phyloP scores from a whole-genome alignment of 2,113 vertebrate species.

The Clarias macrocephalus region DNA sequence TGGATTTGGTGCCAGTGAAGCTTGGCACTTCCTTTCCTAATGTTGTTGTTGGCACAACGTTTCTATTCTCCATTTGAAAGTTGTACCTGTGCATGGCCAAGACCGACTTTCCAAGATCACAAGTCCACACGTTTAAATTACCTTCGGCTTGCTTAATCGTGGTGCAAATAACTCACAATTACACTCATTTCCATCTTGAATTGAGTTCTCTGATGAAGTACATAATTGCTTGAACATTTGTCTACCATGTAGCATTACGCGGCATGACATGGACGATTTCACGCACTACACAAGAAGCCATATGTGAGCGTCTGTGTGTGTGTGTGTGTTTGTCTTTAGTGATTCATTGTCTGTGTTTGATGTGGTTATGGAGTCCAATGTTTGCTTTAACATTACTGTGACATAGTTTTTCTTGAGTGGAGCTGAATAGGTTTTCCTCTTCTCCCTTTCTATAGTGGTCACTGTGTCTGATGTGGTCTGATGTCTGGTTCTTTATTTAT shows the following conservation, averaged over 20 bases:
- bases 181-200: slow-evolving; percentile 38
- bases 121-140: slow-evolving; percentile 15
- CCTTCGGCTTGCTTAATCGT: slow-evolving; percentile 25
- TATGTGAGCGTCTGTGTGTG: slow-evolving; percentile 13
- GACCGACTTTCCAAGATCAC: slow-evolving; percentile 33
- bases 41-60: slow-evolving; percentile 41
- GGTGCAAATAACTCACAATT: slow-evolving; percentile 38
- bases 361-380: slow-evolving; percentile 42
- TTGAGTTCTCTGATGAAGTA: slow-evolving; percentile 15
- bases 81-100: slow-evolving; percentile 18
- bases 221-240: slow-evolving; percentile 14
- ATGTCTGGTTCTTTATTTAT: slow-evolving; percentile 25
- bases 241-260: slow-evolving; percentile 25
- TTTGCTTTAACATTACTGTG: slow-evolving; percentile 45
- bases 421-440: slow-evolving; percentile 30
- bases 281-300: slow-evolving; percentile 25
- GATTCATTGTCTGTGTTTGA: slow-evolving; percentile 37
- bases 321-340: slow-evolving; percentile 24
- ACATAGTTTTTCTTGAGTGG: slow-evolving; percentile 47
- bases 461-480: slow-evolving; percentile 26
- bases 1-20: slow-evolving; percentile 39
- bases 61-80: slow-evolving; percentile 33
- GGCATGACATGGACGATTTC: slow-evolving; percentile 42
- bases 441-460: slow-evolving; percentile 14
- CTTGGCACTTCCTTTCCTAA: slow-evolving; percentile 48